phyloP scores from a whole-genome alignment of 2,113 vertebrate species.

The Scatophagus argus region DNA sequence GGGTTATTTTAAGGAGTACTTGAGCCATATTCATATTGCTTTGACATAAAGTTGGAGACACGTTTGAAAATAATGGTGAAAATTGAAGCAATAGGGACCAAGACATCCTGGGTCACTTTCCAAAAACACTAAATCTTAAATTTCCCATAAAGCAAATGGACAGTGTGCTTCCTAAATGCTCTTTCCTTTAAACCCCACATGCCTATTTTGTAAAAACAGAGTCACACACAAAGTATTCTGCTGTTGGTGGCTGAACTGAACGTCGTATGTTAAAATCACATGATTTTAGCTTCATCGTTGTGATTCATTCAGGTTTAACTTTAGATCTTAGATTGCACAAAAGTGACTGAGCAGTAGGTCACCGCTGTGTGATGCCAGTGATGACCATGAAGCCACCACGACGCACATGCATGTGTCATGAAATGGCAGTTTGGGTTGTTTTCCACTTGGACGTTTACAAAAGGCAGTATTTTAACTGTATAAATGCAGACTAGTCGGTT shows the following conservation, averaged over 20 bases:
- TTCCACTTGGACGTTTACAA: background rate
- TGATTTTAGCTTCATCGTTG: background rate
- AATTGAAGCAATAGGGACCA: background rate
- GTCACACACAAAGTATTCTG: too few relatives aligned
- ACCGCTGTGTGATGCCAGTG: background rate
- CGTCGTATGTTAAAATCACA: background rate
- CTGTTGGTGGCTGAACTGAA: background rate
- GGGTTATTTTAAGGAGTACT: constrained; percentile 1
- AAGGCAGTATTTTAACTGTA: background rate
- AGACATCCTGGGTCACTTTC: background rate
- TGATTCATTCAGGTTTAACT: background rate
- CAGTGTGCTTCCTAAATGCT: background rate
- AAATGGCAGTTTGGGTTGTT: background rate
- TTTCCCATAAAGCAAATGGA: constrained; percentile 6
- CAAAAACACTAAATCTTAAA: background rate
- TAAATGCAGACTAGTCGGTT: background rate
- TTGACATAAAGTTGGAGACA: background rate
- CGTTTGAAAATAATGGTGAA: background rate
- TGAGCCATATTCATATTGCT: background rate
- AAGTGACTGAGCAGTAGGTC: background rate
- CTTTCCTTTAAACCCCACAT: background rate
- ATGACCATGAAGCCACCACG: background rate
- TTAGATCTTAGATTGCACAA: constrained; percentile 8
- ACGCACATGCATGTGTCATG: constrained; percentile 5
- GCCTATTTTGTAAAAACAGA: background rate